Base-by-base conservation (phyloP, 2,797 vertebrate species). In the Chromobotia macracanthus region DNA sequence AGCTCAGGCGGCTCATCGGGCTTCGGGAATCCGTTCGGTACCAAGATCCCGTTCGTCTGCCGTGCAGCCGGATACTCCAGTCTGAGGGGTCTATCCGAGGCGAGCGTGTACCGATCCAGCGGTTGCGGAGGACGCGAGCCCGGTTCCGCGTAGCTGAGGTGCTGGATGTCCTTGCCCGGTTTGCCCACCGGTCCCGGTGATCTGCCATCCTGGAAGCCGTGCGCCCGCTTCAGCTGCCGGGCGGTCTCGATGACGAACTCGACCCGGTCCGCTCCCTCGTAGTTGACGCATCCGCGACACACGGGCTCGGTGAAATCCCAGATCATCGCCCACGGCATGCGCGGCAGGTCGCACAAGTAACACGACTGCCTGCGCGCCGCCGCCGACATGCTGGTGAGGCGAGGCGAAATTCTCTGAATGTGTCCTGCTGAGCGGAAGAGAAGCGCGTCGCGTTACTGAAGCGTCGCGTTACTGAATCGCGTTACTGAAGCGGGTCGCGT, bases 261-360 rank as follows among this genome's bases (percentile, higher is more conserved):
- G 16, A 97, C 91, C 85, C 95, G 94, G 85, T 97, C 96, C 7
- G 96, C 95, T 1, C 96, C 96, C 86, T 97, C 96, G 89, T 97
- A 97, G 93, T 96, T 96, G 81, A 97, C 96, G 87, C 96, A 97
- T 79, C 96, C 96, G 3, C 96, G 91, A 80, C 96, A 97, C 5
- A 97, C 95, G 2, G 95, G 91, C 89, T 96, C 96, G 1, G 93
- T 95, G 87, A 97, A 97, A 87, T 97, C 96, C 96, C 96, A 96
- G 84, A 97, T 93, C 94, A 96, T 94, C 74, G 96, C 96, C 96
- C 96, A 97, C n/a, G 95, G 96, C 96, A 96, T 96, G 90, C 96
- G 96, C 75, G 96, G 96, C 89, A 97, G 48, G 87, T 97, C 96
- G 89, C 96, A 97, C 87, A 97, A 79, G 79, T 96, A 97, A 84